A percentile compares a stretch with the other conserved stretches of the same genome.
Conservation (phyloP, 2,113 vertebrate genomes). For the Ictalurus furcatus region DNA sequence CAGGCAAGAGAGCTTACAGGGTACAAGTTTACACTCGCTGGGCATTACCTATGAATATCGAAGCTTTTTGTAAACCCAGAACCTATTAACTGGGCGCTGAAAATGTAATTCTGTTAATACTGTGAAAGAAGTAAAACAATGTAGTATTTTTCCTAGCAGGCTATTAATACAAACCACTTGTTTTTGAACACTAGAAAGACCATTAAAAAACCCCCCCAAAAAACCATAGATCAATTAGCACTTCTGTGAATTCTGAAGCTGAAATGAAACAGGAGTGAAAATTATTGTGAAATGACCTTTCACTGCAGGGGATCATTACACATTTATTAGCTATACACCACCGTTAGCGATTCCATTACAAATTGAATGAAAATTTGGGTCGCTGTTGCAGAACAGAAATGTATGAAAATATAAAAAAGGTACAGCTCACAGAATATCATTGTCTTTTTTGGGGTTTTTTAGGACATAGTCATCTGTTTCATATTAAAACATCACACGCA, state of each 20-base stretch:
- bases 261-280: not conserved
- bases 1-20: not conserved
- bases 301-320: conserved; percentile 3
- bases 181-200: not conserved
- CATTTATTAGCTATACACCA: not conserved
- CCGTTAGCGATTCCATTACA: not conserved
- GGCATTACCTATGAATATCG: not conserved
- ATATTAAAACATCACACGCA: not conserved
- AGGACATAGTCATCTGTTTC: not conserved
- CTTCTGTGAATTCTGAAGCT: not conserved
- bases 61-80: not conserved
- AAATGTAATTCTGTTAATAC: not conserved
- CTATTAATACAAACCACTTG: not conserved
- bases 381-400: not conserved
- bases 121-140: not conserved
- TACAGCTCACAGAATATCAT: not conserved
- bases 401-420: not conserved
- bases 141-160: not conserved
- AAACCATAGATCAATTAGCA: not conserved
- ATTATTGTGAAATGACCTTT: not conserved
- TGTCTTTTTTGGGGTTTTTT: not conserved
- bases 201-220: not conserved
- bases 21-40: not conserved
- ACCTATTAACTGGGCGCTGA: not conserved
- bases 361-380: not conserved